Evolutionary conservation across 2,797 vertebrate species (phyloP), one percentile per base, ranked within the genome.

Genomic region (Mormyrus hasselquistii): DNA sequence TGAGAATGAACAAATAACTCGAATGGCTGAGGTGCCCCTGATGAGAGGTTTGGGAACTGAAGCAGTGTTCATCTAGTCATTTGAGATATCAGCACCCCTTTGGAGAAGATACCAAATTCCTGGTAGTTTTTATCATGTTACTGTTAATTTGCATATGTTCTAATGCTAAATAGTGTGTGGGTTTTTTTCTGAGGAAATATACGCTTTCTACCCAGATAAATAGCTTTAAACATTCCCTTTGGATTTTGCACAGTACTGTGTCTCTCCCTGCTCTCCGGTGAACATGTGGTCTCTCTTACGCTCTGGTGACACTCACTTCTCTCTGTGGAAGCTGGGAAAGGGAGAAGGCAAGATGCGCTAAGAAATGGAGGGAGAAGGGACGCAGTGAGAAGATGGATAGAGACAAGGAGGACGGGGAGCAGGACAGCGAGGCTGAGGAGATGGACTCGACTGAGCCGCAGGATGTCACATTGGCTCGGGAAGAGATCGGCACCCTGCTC

Each of bases 401-500:
- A 88, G 89, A 73, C 0, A 44, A 0, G 0, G 91, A 90, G 12
- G 86, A 87, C 2, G 16, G 50, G 2, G 90, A 88, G 25, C 47
- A 38, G 22, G 90, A 90, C 62, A 59, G 86, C 6, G 92, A 91
- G 0, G 62, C 6, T 0, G 90, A 87, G 0, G 76, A 90, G 3
- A n/a, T 0, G 34, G 91, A 91, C 62, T 89, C 90, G 1, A 22
- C 73, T 0, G 95, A 95, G 84, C 92, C 92, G 0, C 93, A 85
- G 0, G 91, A 95, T 87, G 93, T 95, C 47, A 62, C 34, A 0
- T 86, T 89, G 89, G 94, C 88, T 16, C 93, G 93, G 90, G 93
- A 95, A 86, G 94, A 95, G 89, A 92, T 93, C 89, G 89, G 79
- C 84, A 34, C 90, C 87, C 92, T 96, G 59, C 89, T 95, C 83